Conservation (phyloP, 2,888 invertebrate species). For the Dryobotodes eremita region DNA sequence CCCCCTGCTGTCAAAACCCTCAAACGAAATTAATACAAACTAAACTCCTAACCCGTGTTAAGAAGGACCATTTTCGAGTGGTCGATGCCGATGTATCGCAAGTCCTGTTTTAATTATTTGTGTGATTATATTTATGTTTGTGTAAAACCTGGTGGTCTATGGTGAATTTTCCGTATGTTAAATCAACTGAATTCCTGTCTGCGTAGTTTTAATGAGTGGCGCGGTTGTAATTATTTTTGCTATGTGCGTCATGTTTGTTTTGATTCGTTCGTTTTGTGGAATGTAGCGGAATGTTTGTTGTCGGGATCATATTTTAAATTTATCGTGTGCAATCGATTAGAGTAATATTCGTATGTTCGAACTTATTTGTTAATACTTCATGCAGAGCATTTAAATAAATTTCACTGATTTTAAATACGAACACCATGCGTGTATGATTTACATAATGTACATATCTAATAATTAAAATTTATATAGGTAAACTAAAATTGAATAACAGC, state of each 20-base stretch:
- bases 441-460: too few species aligned
- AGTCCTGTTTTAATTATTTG: conserved; percentile 57
- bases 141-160: conserved; percentile 41
- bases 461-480: background rate
- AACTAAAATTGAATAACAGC: background rate
- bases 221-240: conserved; percentile 47
- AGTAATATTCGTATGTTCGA: background rate
- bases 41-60: conserved; percentile 13
- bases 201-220: conserved; percentile 42
- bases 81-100: conserved; percentile 18
- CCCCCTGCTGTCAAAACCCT: conserved; percentile 45
- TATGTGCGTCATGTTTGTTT: conserved; percentile 42
- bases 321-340: conserved; percentile 2
- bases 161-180: conserved; percentile 49
- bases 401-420: background rate
- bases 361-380: background rate
- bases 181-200: conserved; percentile 44
- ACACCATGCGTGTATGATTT: background rate
- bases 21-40: conserved; percentile 31
- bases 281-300: conserved; percentile 18
- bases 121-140: conserved; percentile 48
- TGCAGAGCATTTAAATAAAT: background rate
- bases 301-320: conserved; percentile 41
- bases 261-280: conserved; percentile 40
- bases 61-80: conserved; percentile 50